Percentiles rank a stretch among this genome's conserved stretches.
phyloP scores from a whole-genome alignment of 2,113 vertebrate species.

The Cynoglossus semilaevis region DNA sequence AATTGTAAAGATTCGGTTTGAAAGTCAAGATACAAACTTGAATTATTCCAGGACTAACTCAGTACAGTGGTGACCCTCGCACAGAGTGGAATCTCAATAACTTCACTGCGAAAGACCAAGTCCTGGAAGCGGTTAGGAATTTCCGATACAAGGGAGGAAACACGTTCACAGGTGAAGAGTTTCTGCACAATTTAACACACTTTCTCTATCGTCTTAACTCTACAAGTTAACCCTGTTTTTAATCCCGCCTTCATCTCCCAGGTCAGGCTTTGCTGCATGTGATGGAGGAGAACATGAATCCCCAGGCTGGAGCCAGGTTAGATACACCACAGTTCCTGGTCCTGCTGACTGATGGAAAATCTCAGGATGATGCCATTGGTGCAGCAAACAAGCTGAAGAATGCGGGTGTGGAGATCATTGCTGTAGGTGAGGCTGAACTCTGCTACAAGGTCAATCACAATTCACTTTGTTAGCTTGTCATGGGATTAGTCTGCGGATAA shows the following conservation, averaged over 20 bases:
- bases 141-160: constrained; percentile 91
- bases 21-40: too few relatives aligned
- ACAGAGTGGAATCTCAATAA: constrained; percentile 91
- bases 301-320: constrained; percentile 74
- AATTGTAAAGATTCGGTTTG: not conserved
- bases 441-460: not conserved
- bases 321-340: constrained; percentile 78
- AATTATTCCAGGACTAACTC: constrained; percentile 83
- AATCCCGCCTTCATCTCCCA: constrained; percentile 48
- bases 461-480: not conserved
- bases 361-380: constrained; percentile 86
- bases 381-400: constrained; percentile 81
- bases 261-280: constrained; percentile 89
- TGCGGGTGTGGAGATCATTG: constrained; percentile 85
- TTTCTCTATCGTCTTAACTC: not conserved
- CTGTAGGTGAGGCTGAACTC: constrained; percentile 83
- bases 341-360: constrained; percentile 91
- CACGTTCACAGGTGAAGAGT: constrained; percentile 89
- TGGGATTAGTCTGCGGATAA: too few relatives aligned
- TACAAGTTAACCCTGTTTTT: not conserved
- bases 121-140: constrained; percentile 81
- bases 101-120: constrained; percentile 78
- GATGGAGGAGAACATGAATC: constrained; percentile 83
- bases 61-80: constrained; percentile 91
- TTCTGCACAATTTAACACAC: not conserved